Evolutionary conservation across 2,113 vertebrate genomes (phyloP).

Genomic region (Proterorhinus semilunaris): DNA sequence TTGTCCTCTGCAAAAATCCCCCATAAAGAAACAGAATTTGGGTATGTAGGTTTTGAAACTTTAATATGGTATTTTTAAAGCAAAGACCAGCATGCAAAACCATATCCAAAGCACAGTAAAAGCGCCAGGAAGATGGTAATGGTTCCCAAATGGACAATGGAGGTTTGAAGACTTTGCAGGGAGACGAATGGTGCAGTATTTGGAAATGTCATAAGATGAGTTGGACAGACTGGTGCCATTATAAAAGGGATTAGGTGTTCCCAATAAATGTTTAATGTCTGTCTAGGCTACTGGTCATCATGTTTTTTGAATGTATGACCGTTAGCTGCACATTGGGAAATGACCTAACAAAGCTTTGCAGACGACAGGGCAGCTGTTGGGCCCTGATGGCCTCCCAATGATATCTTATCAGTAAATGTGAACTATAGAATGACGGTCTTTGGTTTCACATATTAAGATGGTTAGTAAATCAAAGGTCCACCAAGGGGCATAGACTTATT

Average conservation of each 20-base stretch:
- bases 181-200: slow-evolving; percentile 49
- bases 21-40: slow-evolving; percentile 49
- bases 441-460: slow-evolving; percentile 25
- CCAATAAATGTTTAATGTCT: slow-evolving; percentile 72
- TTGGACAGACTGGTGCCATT: slow-evolving; percentile 45
- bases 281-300: slow-evolving; percentile 66
- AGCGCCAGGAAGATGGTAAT: slow-evolving; percentile 33
- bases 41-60: slow-evolving; percentile 34
- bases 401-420: slow-evolving; percentile 56
- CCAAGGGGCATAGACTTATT: not conserved
- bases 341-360: slow-evolving; percentile 56
- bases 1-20: slow-evolving; percentile 48
- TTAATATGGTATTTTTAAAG: slow-evolving; percentile 40
- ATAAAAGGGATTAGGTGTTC: slow-evolving; percentile 61
- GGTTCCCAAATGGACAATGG: slow-evolving; percentile 53
- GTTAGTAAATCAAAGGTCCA: slow-evolving; percentile 20
- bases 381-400: slow-evolving; percentile 52
- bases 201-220: slow-evolving; percentile 51
- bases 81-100: slow-evolving; percentile 18
- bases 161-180: slow-evolving; percentile 34
- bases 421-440: slow-evolving; percentile 27
- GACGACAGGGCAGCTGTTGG: slow-evolving; percentile 60
- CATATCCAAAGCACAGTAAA: slow-evolving; percentile 15
- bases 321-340: slow-evolving; percentile 61
- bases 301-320: slow-evolving; percentile 56